phyloP scores from a whole-genome alignment of 64 coral and sea anemone species.

The Cladopsammia gracilis region DNA sequence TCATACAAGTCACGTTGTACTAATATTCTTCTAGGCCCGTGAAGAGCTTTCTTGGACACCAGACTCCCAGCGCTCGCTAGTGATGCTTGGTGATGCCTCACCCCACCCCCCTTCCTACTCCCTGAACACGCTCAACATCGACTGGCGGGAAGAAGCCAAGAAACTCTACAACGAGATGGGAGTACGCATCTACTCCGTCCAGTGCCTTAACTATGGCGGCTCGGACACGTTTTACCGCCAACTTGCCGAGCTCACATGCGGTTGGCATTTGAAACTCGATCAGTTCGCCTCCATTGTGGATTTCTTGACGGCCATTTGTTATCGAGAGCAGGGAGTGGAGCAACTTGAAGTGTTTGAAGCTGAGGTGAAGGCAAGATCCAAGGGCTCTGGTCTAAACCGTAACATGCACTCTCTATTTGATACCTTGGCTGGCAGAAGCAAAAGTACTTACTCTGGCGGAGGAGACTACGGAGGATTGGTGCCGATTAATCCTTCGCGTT shows the following conservation, averaged over 20 bases:
- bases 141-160: constrained; percentile 95
- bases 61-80: constrained; percentile 88
- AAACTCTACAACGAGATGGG: constrained; percentile 93
- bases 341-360: constrained; percentile 86
- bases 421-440: constrained; percentile 81
- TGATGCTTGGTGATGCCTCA: constrained; percentile 93
- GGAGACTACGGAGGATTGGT: constrained; percentile 30
- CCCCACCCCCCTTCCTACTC: constrained; percentile 90
- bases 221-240: constrained; percentile 86
- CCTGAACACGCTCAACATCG: constrained; percentile 92
- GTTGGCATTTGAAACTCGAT: constrained; percentile 98
- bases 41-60: constrained; percentile 91
- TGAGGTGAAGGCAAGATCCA: constrained; percentile 69
- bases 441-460: constrained; percentile 45
- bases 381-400: constrained; percentile 90
- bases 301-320: constrained; percentile 94
- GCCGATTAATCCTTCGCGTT: constrained; percentile 91
- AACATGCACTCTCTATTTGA: constrained; percentile 94
- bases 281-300: constrained; percentile 97
- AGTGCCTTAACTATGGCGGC: constrained; percentile 73
- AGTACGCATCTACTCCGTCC: constrained; percentile 89
- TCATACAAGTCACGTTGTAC: no score
- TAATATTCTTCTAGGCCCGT: constrained; percentile 77
- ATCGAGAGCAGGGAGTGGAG: constrained; percentile 89
- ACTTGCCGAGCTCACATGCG: constrained; percentile 85